Evolutionary conservation across 30 jellyfish, hydroid and myxozoan species (phyloP), one percentile per base, ranked within the genome.

Genomic region (Euphysa ruthae): DNA sequence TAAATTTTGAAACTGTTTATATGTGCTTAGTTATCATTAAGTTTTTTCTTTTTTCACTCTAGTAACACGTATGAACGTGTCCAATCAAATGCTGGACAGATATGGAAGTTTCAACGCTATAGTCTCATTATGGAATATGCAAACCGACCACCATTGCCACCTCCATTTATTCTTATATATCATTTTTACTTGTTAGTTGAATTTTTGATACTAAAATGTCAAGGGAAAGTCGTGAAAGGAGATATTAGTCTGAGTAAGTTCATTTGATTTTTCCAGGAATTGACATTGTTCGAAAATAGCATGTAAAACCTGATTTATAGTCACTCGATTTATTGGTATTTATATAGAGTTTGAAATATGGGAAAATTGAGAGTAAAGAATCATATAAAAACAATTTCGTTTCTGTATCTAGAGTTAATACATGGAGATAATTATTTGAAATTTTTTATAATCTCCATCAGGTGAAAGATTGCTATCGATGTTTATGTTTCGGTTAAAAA

Each of bases 61-160:
- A 70, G 83, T 18, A 55, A 70, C 79, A 70, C 83, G 0, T 70
- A 35, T 29, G 25, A 70, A 29, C 43, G 26, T 10, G 78, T 70
- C 0, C 79, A 70, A 70, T 61, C 33, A 10, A 70, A 70, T 42
- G 56, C 83, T 1, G 62, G 34, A 16, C 83, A 70, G 43, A 70
- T 70, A 60, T 55, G 83, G 83, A 70, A 70, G 35, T 70, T 19
- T 32, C 52, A 70, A 70, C 80, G 83, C 31, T 70, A 70, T 43
- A 24, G 38, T 14, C 66, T 70, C 23, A 70, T 70, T 30, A 25
- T 70, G 14, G 83, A 70, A 57, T 70, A 70, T 33, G 81, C 83
- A 16, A 33, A 32, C 1, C 83, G 83, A 8, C 83, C 83, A 52
- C 58, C 83, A 2, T 46, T 70, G n/a, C 26, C 32, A 31, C 81